Conservation (phyloP, 1,140 invertebrate genomes). For the Meloidogyne hapla region DNA sequence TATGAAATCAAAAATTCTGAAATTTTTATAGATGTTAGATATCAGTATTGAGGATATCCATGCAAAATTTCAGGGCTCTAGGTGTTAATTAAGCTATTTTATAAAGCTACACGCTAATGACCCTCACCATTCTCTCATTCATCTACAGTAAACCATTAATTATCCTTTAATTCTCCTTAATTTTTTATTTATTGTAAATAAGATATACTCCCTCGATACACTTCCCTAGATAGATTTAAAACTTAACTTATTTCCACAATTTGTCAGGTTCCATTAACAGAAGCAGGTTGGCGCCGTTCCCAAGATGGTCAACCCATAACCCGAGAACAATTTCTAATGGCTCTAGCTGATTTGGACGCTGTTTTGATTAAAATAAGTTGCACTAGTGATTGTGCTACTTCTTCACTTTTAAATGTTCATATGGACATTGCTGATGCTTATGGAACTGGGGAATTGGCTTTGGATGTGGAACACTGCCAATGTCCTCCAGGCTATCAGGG, state of each 20-base stretch:
- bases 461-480: conserved; percentile 80
- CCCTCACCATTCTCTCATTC: too few relatives aligned
- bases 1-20: neutral
- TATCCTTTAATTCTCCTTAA: too few relatives aligned
- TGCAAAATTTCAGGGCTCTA: neutral
- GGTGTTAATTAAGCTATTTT: neutral
- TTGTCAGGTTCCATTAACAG: conserved; percentile 46
- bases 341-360: conserved; percentile 80
- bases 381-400: conserved; percentile 51
- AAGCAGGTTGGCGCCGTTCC: conserved; percentile 74
- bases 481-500: conserved; percentile 80
- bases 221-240: neutral
- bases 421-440: conserved; percentile 78
- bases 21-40: neutral
- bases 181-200: too few relatives aligned
- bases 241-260: neutral
- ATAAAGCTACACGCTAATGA: neutral
- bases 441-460: conserved; percentile 72
- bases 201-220: neutral
- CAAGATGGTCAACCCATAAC: conserved; percentile 78
- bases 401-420: conserved; percentile 58
- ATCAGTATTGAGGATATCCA: neutral
- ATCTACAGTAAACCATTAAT: too few relatives aligned
- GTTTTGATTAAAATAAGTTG: conserved; percentile 53
- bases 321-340: conserved; percentile 85